Percentiles rank a stretch among this genome's conserved stretches.
These are phyloP conservation scores for Valencia hispanica DNA, from an alignment of 2,797 vertebrate species.

Conservation along the genomic window DNA sequence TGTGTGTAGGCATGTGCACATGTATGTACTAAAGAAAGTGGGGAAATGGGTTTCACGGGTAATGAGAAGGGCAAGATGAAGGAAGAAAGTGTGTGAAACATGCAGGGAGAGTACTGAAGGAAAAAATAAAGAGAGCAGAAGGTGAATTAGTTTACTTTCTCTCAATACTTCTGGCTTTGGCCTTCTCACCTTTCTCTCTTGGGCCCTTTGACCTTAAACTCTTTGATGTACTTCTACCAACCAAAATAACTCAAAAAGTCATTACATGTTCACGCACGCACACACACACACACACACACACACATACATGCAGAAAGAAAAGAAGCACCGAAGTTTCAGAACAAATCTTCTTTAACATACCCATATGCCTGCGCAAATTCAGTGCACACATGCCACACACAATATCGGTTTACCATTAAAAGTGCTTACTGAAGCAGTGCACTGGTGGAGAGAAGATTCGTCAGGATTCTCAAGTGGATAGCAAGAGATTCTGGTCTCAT, in stretches of 20 bases:
- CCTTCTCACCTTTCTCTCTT: constrained; percentile 37
- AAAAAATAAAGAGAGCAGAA: constrained; percentile 37
- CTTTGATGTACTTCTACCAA: constrained; percentile 49
- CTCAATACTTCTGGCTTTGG: constrained; percentile 23
- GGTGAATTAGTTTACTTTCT: constrained; percentile 49
- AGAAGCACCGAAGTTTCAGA: constrained; percentile 34
- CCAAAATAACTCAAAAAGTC: constrained; percentile 31
- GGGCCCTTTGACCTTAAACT: constrained; percentile 63
- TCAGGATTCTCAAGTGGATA: constrained; percentile 70
- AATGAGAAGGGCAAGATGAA: constrained; percentile 39
- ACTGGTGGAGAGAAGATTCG: constrained; percentile 62
- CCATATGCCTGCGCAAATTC: constrained; percentile 17
- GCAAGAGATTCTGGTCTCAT: constrained; percentile 76
- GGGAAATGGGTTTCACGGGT: constrained; percentile 31
- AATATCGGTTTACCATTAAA: constrained; percentile 62
- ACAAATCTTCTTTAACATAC: constrained; percentile 43
- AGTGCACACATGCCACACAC: constrained; percentile 38
- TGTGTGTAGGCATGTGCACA: neutral
- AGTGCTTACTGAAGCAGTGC: constrained; percentile 72
- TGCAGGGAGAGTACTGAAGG: constrained; percentile 13
- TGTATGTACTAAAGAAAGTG: constrained; percentile 16
- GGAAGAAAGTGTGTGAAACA: constrained; percentile 30
- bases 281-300: neutral
- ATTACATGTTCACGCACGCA: constrained; percentile 1
- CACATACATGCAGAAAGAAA: constrained; percentile 9